Conservation (phyloP, 2,113 vertebrate species). For the Agapornis roseicollis region DNA sequence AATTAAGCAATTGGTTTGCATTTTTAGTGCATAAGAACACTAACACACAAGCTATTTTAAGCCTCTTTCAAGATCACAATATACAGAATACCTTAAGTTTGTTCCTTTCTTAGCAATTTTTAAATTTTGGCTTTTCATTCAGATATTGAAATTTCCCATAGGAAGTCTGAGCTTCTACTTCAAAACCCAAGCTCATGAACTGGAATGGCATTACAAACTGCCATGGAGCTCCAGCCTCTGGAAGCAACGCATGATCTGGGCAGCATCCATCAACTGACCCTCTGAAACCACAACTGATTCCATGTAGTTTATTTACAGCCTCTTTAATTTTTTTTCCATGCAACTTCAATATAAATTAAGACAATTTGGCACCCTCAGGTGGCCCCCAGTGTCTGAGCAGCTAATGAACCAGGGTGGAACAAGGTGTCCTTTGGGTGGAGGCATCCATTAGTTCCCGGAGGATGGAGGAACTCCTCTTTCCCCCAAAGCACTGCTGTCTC, state of each 20-base stretch:
- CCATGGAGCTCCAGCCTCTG: background rate
- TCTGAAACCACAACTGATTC: background rate
- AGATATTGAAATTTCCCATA: background rate
- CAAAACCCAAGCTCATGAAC: background rate
- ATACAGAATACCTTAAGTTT: background rate
- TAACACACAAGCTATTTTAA: background rate
- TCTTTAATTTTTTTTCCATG: background rate
- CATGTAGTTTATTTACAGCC: background rate
- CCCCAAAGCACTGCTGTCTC: rapidly evolving
- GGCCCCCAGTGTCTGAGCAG: background rate
- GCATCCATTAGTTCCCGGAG: background rate
- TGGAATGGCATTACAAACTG: background rate
- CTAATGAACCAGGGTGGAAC: background rate
- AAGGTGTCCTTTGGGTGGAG: background rate
- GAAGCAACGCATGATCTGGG: background rate
- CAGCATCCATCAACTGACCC: background rate
- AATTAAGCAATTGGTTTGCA: background rate
- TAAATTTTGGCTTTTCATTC: background rate
- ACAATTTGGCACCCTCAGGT: background rate
- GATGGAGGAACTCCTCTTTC: background rate
- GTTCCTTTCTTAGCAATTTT: background rate
- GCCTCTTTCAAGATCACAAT: background rate
- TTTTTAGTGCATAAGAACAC: background rate
- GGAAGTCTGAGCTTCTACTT: background rate
- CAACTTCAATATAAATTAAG: background rate